Base-by-base conservation (phyloP, 2,113 vertebrate genomes). In the Pavo muticus region DNA sequence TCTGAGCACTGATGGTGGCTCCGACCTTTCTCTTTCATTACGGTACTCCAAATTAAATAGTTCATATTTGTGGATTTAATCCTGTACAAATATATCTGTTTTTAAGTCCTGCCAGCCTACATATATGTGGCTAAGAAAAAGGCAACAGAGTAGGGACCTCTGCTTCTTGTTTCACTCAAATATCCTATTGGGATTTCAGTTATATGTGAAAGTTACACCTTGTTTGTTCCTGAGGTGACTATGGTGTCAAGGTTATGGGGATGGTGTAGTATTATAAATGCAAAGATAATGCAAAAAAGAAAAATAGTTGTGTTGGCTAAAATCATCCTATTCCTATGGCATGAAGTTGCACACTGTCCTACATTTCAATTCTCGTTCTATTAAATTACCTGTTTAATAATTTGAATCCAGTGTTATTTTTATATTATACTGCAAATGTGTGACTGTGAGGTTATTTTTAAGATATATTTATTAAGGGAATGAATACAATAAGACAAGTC, bases 381-480 rank as follows among this genome's bases (percentile, higher is more conserved):
- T 95, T 93, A 95, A 93, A 94, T 97, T 96, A 93, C 92, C 90
- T 94, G 37, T 93, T 83, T 94, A 96, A 95, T 97, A 94, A 92
- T 96, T 97, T 97, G 93, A 96, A 95, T 95, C 72, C 93, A 95
- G 86, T 94, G 91, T 94, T 97, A 81, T 95, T 96, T 97, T 97
- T 97, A 86, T 85, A 95, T 94, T 96, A 72, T 69, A 88, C 78
- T 96, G 54, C 92, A 93, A 87, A 91, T 95, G 84, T 90, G 84
- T 93, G 85, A 96, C 89, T 94, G 69, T 65, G 84, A 94, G 96
- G 86, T 92, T 97, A 96, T 97, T 98, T 96, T 97, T 97, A 95
- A 96, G 94, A 44, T 93, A 84, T 96, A 96, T 97, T 97, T 97
- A 97, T 98, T 97, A 97, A 97, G 82, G 85, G 96, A 97, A 90